These are phyloP conservation scores for Trematomus bernacchii DNA, from an alignment of 2,797 vertebrate species.

Conservation along the genomic window DNA sequence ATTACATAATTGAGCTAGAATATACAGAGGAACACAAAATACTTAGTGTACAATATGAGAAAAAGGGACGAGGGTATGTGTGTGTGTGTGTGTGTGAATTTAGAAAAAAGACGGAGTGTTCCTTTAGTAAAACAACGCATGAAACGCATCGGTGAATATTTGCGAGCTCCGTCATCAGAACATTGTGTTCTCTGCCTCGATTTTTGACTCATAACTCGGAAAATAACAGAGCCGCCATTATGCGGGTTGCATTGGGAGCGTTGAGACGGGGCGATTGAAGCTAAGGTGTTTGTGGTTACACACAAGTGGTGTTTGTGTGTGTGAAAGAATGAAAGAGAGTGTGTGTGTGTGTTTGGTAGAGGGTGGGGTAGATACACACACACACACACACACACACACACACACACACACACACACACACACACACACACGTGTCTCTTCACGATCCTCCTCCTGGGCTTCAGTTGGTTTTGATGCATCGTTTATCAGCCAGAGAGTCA, in stretches of 20 bases:
- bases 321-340: conserved; percentile 45
- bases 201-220: conserved; percentile 59
- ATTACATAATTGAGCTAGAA: conserved; percentile 87
- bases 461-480: conserved; percentile 27
- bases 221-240: conserved; percentile 51
- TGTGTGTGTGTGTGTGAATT: conserved; percentile 10
- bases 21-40: conserved; percentile 81
- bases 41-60: conserved; percentile 70
- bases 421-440: background rate
- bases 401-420: background rate
- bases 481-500: conserved; percentile 24
- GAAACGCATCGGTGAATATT: conserved; percentile 44
- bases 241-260: conserved; percentile 41
- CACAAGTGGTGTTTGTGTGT: conserved; percentile 22
- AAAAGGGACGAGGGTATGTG: conserved; percentile 26
- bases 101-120: conserved; percentile 51
- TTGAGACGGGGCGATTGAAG: conserved; percentile 45
- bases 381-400: conserved; percentile 17
- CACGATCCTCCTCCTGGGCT: conserved; percentile 10
- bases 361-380: conserved; percentile 20
- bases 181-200: conserved; percentile 58
- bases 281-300: conserved; percentile 64
- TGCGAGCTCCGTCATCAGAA: conserved; percentile 62
- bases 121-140: conserved; percentile 34
- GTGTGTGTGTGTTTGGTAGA: conserved; percentile 35